Evolutionary conservation across 2,113 vertebrate species (phyloP), one percentile per base, ranked within the genome.

Genomic region (Myiozetetes cayanensis): DNA sequence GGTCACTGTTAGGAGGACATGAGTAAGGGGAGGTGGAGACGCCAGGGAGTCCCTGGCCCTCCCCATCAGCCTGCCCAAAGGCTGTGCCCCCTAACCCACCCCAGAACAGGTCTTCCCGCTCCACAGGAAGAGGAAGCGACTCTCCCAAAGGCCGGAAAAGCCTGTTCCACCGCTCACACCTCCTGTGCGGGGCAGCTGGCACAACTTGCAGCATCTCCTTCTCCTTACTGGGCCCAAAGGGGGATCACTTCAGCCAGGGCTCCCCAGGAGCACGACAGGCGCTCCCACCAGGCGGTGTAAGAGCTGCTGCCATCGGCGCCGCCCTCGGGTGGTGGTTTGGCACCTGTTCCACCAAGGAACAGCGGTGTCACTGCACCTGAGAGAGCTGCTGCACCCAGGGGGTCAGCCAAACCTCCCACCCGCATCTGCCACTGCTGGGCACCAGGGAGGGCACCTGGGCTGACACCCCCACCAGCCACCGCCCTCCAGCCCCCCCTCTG

Each of bases 101-200:
- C 92, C 85, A 96, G 82, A 97, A 92, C 96, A 87, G 92, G 96
- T 95, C 93, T 55, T 87, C 96, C 92, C 82, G 90, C 96, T 95
- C 22, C 18, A 1, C 79, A 93, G 92, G 93, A 96, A 96, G 95
- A 61, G 96, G 95, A 97, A 96, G 80, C 0, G 10, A 85, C 94
- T 89, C 94, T 87, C 86, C 85, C 56, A 37, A 81, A 86, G 93
- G 94, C 92, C n/a, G 53, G 96, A 96, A 97, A 96, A 96, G 79
- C 96, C 92, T 89, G 96, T 96, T 96, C 63, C 90, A 77, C 90
- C 87, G 90, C 87, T 72, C 82, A 68, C 44, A 44, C 56, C 90
- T 78, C 93, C 41, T 4, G 55, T 4, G 75, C 39, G 1, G 0
- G 50, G 58, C 6, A 91, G 78, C 52, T 39, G 67, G 35, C 84